Evolutionary conservation across 2,888 invertebrate species (phyloP).

Genomic region (Brenthis ino): DNA sequence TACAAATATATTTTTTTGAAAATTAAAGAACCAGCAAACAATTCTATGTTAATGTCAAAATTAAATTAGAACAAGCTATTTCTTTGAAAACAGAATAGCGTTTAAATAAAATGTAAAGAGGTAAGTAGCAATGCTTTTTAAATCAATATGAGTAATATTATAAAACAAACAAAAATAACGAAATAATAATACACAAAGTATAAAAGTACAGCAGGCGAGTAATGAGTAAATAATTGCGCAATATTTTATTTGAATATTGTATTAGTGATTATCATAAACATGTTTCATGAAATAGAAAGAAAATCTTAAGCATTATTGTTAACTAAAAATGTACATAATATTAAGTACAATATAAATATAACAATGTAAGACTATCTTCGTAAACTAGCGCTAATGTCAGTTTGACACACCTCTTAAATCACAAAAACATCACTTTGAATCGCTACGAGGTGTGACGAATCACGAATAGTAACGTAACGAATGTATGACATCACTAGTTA

Average conservation of each 20-base stretch:
- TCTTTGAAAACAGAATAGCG: constrained; percentile 10
- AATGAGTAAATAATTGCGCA: too few species aligned
- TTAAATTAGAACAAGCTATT: background rate
- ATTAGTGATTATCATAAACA: too few species aligned
- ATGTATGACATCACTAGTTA: constrained; percentile 59
- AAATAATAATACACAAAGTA: too few species aligned
- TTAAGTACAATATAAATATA: background rate
- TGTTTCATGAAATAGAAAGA: too few species aligned
- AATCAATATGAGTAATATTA: too few species aligned
- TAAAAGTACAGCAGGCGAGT: too few species aligned
- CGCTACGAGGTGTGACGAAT: constrained; percentile 29
- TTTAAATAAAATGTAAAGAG: constrained; percentile 3
- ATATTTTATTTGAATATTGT: too few species aligned
- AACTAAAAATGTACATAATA: too few species aligned
- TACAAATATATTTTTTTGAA: constrained; percentile 9
- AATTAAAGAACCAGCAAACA: constrained; percentile 54
- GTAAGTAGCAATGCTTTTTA: background rate
- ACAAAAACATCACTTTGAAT: constrained; percentile 41
- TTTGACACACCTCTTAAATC: constrained; percentile 7
- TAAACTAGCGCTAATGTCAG: constrained; percentile 13
- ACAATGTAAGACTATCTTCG: constrained; percentile 4
- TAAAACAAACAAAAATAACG: too few species aligned
- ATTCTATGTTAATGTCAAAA: constrained; percentile 56
- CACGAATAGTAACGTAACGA: constrained; percentile 38
- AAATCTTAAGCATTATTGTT: too few species aligned